Percentiles rank a stretch among this genome's conserved stretches.
phyloP scores from a whole-genome alignment of 2,797 vertebrate species.

The Periparus ater region DNA sequence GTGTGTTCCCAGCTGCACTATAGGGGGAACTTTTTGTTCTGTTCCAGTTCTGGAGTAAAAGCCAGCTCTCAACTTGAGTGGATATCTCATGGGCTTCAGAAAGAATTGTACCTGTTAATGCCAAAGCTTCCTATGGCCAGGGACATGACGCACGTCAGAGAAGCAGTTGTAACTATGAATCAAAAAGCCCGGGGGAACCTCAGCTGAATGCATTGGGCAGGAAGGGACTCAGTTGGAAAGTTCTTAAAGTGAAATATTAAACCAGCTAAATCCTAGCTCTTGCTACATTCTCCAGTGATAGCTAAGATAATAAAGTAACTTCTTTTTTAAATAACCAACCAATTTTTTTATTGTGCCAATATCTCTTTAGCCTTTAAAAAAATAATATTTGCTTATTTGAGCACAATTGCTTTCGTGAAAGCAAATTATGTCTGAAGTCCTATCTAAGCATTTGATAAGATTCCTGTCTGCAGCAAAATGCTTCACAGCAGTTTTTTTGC shows the following conservation, averaged over 20 bases:
- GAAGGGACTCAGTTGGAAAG: conserved; percentile 2
- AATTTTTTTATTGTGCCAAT: background rate
- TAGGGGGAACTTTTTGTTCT: background rate
- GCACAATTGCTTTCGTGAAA: background rate
- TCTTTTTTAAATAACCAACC: background rate
- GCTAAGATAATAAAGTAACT: background rate
- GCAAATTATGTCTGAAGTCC: background rate
- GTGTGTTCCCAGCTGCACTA: background rate
- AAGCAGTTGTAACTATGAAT: background rate
- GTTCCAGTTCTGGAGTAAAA: background rate
- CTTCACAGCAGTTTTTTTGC: background rate
- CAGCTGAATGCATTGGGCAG: background rate
- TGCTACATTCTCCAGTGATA: background rate
- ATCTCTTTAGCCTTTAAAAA: background rate
- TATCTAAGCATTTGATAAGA: background rate
- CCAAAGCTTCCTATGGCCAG: background rate
- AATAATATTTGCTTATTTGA: background rate
- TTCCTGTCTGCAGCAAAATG: background rate
- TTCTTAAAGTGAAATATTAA: background rate
- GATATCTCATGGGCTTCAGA: background rate
- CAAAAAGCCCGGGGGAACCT: background rate
- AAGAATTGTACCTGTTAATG: background rate
- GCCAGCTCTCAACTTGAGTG: background rate
- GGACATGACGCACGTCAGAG: background rate
- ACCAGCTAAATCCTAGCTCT: background rate